Base-by-base conservation (phyloP, 1,140 invertebrate genomes). In the Nasonia giraulti region DNA sequence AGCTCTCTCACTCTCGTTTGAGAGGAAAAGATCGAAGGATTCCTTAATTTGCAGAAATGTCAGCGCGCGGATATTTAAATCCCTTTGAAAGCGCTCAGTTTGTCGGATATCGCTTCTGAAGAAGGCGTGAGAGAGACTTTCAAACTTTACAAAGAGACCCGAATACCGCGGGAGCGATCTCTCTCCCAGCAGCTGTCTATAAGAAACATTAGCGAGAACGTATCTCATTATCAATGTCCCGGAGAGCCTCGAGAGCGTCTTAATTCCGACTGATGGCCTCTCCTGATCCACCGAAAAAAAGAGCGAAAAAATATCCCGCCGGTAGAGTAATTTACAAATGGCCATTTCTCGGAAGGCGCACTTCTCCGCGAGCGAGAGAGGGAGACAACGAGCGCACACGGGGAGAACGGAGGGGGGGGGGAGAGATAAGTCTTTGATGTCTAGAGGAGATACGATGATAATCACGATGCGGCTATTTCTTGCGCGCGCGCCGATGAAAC, bases 391-490 rank as follows among this genome's bases (percentile, higher is more conserved):
- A 68, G 69, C 20, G 27, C 47, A 77, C 55, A 14, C 47, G 47
- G 8, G 75, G 10, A 71, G 66, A 80, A 27, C 27, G 40, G 44
- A 79, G 14, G 37, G 33, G 14, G 37, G 33, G 47, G 44, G 23
- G 12, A 33, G 31, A 86, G 55, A 82, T 87, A 89, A 88, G 87
- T 89, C 89, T 90, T 91, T 90, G 89, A 91, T 91, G 90, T 90
- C 89, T 90, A 89, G 89, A 86, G 84, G 85, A 90, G 89, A 91
- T 91, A 90, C 86, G 87, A 90, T 89, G 89, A 91, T 89, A 89
- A 89, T 89, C 88, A 89, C 86, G 88, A 89, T 85, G 88, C 27
- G 47, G 47, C 68, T 77, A 73, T 81, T 81, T 76, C 69, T 84
- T 77, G 79, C 17, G 79, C 14, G 27, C 27, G 27, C 27, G 14